A percentile compares a stretch with the other conserved stretches of the same genome.
These are phyloP conservation scores for Adela reaumurella DNA, from an alignment of 2,888 invertebrate species.

Conservation along the genomic window DNA sequence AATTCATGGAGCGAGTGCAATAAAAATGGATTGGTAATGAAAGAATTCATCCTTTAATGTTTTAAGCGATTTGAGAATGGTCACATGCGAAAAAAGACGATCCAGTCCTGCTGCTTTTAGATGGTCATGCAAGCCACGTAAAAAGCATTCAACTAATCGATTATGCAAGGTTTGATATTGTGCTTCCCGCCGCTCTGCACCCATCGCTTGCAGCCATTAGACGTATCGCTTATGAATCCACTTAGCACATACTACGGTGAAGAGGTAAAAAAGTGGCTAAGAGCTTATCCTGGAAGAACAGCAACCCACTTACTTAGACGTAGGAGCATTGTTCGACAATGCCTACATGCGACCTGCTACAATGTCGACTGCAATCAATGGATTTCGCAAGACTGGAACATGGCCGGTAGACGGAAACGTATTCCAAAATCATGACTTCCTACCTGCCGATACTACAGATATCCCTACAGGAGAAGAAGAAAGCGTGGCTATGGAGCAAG, in stretches of 20 bases:
- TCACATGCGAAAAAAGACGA: constrained; percentile 14
- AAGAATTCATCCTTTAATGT: constrained; percentile 17
- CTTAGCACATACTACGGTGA: constrained; percentile 18
- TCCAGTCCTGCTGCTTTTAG: constrained; percentile 20
- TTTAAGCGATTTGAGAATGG: constrained; percentile 18
- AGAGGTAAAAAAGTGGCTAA: constrained; percentile 17
- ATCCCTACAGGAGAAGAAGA: background rate
- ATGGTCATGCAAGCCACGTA: constrained; percentile 18
- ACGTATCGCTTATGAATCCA: constrained; percentile 19
- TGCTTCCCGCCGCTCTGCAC: constrained; percentile 23
- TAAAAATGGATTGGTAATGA: constrained; percentile 19
- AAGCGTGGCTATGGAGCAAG: too few relatives aligned
- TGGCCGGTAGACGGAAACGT: constrained; percentile 9
- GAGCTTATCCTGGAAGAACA: constrained; percentile 16
- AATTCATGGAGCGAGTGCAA: constrained; percentile 17
- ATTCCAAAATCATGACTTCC: constrained; percentile 12
- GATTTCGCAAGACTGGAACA: constrained; percentile 12
- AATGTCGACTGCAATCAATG: constrained; percentile 11
- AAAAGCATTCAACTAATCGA: constrained; percentile 16
- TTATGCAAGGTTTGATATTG: constrained; percentile 19
- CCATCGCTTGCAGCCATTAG: constrained; percentile 20
- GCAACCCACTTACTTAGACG: constrained; percentile 18
- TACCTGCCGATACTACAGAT: constrained; percentile 6
- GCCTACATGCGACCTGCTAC: constrained; percentile 17
- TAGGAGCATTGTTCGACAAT: constrained; percentile 16